phyloP scores from a whole-genome alignment of 2,888 invertebrate genomes.

The Tenthredo notha region DNA sequence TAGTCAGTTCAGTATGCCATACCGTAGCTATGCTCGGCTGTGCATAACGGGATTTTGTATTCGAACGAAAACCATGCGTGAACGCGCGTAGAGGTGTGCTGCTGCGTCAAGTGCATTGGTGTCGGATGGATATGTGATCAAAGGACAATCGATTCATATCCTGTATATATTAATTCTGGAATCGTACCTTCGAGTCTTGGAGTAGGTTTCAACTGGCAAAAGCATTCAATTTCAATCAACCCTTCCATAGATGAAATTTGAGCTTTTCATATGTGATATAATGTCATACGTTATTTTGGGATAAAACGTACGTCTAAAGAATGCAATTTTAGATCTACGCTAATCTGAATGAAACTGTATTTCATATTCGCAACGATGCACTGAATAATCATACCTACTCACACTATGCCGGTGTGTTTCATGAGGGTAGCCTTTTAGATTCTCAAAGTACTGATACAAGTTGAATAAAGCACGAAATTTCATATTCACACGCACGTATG shows the following conservation, averaged over 20 bases:
- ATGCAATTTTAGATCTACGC: conserved; percentile 36
- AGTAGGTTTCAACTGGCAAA: not conserved
- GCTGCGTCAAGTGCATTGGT: conserved; percentile 60
- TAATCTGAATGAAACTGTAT: not conserved
- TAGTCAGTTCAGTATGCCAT: conserved; percentile 63
- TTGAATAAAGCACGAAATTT: not conserved
- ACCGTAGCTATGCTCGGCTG: conserved; percentile 61
- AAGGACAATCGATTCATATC: conserved; percentile 4
- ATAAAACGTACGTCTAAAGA: not conserved
- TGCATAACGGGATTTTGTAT: conserved; percentile 71
- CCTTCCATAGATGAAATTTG: not conserved
- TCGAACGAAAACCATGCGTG: conserved; percentile 64
- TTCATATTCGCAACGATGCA: conserved; percentile 9
- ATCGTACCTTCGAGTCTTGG: not conserved
- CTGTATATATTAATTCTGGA: not conserved
- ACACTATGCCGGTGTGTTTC: not conserved
- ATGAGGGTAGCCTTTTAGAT: not conserved
- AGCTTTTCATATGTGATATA: too few relatives aligned
- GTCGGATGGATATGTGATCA: conserved; percentile 55
- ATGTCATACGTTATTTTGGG: too few relatives aligned
- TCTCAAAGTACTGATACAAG: not conserved
- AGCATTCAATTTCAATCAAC: not conserved
- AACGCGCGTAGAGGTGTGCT: conserved; percentile 56
- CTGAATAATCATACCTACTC: not conserved
- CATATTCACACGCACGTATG: not conserved